A percentile compares a stretch with the other conserved stretches of the same genome.
Conservation (phyloP, 2,797 vertebrate species). For the Gorsachius magnificus region DNA sequence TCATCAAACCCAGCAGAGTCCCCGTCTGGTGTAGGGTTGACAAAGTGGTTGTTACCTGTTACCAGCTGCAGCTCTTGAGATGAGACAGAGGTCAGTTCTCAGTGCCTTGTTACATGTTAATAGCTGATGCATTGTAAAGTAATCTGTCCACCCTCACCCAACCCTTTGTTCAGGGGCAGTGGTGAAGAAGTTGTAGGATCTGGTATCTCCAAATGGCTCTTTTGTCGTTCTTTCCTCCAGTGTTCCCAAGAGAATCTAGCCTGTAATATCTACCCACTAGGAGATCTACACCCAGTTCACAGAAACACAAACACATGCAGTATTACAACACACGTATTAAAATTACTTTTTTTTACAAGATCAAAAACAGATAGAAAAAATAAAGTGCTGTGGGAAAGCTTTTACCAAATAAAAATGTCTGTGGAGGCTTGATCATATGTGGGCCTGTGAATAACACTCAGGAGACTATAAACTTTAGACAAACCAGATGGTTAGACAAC, state of each 20-base stretch:
- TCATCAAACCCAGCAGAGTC: not conserved
- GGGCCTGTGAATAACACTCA: conserved; percentile 67
- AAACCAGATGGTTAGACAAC: conserved; percentile 71
- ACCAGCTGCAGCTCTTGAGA: not conserved
- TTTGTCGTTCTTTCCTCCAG: not conserved
- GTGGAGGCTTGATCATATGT: conserved; percentile 67
- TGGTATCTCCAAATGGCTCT: not conserved
- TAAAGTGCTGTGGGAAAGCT: conserved; percentile 74
- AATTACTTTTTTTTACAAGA: conserved; percentile 55
- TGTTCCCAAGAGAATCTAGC: conserved; percentile 46
- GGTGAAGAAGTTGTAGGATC: not conserved
- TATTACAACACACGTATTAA: conserved; percentile 42
- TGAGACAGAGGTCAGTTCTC: not conserved
- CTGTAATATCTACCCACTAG: conserved; percentile 27
- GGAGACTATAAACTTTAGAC: conserved; percentile 72
- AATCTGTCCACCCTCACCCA: not conserved
- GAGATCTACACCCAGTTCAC: conserved; percentile 22
- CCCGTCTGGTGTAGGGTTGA: not conserved
- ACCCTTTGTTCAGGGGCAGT: not conserved
- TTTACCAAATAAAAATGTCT: conserved; percentile 63
- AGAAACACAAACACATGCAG: conserved; percentile 35
- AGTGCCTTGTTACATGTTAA: not conserved
- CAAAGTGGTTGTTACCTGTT: not conserved
- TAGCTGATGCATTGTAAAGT: not conserved
- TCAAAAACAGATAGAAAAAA: conserved; percentile 69